These are phyloP conservation scores for Tragelaphus imberbis DNA, from an alignment of 2,113 vertebrate species.

Conservation along the genomic window DNA sequence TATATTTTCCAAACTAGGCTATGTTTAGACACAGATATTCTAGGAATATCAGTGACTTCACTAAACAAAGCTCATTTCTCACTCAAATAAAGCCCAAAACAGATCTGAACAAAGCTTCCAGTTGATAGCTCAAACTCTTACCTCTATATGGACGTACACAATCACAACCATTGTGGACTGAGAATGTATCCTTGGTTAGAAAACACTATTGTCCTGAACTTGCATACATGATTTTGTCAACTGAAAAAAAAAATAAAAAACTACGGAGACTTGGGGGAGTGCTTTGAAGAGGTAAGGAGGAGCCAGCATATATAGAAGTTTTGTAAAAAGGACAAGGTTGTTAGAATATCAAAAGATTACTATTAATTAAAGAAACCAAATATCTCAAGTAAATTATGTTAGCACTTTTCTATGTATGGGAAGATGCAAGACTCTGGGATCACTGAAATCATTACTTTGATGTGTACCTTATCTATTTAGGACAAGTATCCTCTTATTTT, in stretches of 20 bases:
- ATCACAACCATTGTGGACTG: neutral
- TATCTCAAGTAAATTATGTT: neutral
- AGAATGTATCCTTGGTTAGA: neutral
- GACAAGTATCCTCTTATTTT: neutral
- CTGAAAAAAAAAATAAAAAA: no score
- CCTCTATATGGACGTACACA: neutral
- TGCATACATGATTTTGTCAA: neutral
- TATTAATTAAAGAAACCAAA: neutral
- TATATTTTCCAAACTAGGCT: neutral
- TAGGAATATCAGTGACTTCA: neutral
- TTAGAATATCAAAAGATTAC: neutral
- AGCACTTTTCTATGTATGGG: neutral
- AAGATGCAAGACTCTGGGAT: neutral
- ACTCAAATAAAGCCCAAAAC: neutral
- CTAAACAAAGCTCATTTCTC: neutral
- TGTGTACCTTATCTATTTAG: neutral
- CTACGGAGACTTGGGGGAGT: neutral
- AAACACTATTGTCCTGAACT: neutral
- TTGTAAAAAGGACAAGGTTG: neutral
- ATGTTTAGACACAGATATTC: neutral
- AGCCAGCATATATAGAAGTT: neutral
- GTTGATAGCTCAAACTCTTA: neutral
- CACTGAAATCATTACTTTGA: neutral
- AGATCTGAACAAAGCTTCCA: neutral
- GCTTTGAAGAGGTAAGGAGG: neutral